A percentile compares a stretch with the other conserved stretches of the same genome.
Evolutionary conservation across 2,888 invertebrate genomes (phyloP).

Genomic region (Acholoe squamosa): DNA sequence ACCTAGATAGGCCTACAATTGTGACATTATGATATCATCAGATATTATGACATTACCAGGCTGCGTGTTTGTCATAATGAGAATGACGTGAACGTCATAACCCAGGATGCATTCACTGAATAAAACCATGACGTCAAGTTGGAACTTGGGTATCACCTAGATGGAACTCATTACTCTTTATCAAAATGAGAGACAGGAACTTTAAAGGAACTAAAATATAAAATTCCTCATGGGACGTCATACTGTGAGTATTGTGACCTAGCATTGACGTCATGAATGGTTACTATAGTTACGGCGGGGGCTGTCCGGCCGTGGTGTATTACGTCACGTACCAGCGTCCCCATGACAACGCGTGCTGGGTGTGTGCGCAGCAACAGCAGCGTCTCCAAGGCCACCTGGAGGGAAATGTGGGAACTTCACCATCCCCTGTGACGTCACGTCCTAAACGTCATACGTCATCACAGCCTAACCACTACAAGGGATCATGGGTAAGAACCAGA

Average conservation of each 20-base stretch:
- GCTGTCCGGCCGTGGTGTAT: background rate
- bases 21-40: too few relatives aligned
- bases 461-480: conserved; percentile 19
- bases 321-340: background rate
- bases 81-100: too few relatives aligned
- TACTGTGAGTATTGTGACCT: background rate
- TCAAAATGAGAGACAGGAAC: too few relatives aligned
- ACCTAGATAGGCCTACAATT: too few relatives aligned
- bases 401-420: background rate
- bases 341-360: conserved; percentile 20
- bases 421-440: background rate
- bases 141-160: too few relatives aligned
- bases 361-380: background rate
- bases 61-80: too few relatives aligned
- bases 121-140: too few relatives aligned
- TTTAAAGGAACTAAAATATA: too few relatives aligned
- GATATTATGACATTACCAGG: too few relatives aligned
- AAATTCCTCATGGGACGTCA: background rate
- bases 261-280: background rate
- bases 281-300: background rate
- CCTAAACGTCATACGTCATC: background rate
- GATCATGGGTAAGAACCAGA: conserved; percentile 1
- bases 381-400: background rate
- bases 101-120: too few relatives aligned
- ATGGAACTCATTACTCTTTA: too few relatives aligned